These are phyloP conservation scores for Eupelmus urozonus DNA, from an alignment of 2,888 invertebrate genomes.

Conservation along the genomic window DNA sequence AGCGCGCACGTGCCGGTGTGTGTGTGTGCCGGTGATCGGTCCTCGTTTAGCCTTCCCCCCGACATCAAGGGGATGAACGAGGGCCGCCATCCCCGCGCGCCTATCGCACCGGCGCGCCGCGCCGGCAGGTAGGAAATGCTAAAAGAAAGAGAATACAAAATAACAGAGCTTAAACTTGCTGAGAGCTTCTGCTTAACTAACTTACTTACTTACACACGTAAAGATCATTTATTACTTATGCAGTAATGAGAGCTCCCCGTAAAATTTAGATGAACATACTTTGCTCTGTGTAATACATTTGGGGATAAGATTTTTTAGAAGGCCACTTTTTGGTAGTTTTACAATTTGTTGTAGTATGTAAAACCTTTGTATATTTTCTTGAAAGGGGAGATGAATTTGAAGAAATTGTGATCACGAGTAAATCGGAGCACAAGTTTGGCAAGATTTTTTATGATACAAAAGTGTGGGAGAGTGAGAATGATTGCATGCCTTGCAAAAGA, in stretches of 20 bases:
- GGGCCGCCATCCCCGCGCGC: too few species aligned
- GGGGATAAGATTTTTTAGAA: constrained; percentile 5
- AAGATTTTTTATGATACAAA: constrained; percentile 6
- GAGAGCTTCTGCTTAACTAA: neutral
- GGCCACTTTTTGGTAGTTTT: constrained; percentile 18
- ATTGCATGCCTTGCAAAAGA: constrained; percentile 76
- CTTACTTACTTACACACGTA: constrained; percentile 5
- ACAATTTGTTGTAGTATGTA: neutral
- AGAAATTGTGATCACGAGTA: neutral
- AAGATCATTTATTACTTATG: neutral
- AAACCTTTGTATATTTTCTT: neutral
- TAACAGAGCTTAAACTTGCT: neutral
- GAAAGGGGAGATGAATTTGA: neutral
- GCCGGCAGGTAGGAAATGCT: constrained; percentile 16
- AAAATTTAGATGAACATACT: neutral
- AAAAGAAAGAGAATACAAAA: neutral
- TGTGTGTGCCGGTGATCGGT: neutral
- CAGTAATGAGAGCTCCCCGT: neutral
- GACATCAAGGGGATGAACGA: too few species aligned
- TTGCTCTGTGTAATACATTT: constrained; percentile 25
- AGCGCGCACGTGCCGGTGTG: too few species aligned
- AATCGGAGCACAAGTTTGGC: constrained; percentile 35
- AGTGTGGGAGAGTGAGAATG: constrained; percentile 78
- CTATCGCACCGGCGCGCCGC: constrained; percentile 18
- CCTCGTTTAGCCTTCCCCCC: too few species aligned